These are phyloP conservation scores for Eledone cirrhosa DNA, from an alignment of 2,888 invertebrate genomes.

Conservation along the genomic window DNA sequence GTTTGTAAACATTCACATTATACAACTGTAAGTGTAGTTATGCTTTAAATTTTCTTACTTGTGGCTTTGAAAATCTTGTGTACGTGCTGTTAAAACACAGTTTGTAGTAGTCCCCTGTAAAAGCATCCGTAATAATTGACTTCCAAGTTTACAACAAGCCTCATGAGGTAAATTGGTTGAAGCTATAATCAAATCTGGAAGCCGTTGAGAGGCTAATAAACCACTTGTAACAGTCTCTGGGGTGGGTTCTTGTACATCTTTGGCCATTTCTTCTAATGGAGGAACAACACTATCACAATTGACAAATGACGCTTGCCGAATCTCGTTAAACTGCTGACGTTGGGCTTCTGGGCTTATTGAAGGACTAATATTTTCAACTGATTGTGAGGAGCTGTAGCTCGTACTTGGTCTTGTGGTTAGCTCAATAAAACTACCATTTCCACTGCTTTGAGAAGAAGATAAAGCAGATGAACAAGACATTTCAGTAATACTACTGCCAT, in stretches of 20 bases:
- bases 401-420: background rate
- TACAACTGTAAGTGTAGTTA: no score
- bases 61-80: constrained; percentile 46
- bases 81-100: constrained; percentile 43
- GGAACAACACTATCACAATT: constrained; percentile 22
- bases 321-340: constrained; percentile 19
- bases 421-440: constrained; percentile 2
- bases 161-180: constrained; percentile 22
- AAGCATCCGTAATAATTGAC: constrained; percentile 47
- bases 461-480: constrained; percentile 1
- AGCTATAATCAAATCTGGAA: constrained; percentile 5
- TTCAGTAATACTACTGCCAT: background rate
- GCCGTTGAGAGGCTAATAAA: constrained; percentile 6
- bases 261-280: no score
- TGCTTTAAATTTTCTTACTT: constrained; percentile 37
- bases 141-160: constrained; percentile 47
- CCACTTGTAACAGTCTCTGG: background rate
- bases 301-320: constrained; percentile 22
- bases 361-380: background rate
- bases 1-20: no score
- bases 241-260: background rate
- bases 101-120: constrained; percentile 43
- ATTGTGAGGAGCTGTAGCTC: background rate
- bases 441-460: background rate
- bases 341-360: constrained; percentile 20